Evolutionary conservation across 1,140 invertebrate species (phyloP), one percentile per base, ranked within the genome.

Genomic region (Agrypnia vestita): DNA sequence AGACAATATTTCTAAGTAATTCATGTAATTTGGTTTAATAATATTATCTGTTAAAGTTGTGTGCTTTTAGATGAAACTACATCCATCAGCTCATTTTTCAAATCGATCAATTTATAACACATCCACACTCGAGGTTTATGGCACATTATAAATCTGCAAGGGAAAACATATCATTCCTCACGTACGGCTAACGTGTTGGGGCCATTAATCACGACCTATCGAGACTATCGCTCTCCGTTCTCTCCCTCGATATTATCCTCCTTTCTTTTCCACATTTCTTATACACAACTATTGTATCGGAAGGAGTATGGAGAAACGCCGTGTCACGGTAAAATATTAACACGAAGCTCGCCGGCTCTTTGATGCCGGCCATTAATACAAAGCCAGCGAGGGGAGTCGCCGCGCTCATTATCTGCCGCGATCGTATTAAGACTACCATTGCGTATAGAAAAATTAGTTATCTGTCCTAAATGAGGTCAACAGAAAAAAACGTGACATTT

Each of bases 251-350:
- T 64, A 64, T 25, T 64, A 64, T 64, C 35, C 61, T 21, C 61
- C 61, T 64, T 64, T 64, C 61, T 64, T 64, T 64, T 25, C 25
- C 61, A 19, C 25, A 64, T 64, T 64, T 64, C 61, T 64, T 64
- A 64, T 44, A 64, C 61, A n/a, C 61, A 43, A 64, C 61, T 64
- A 64, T 64, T 64, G 61, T 64, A n/a, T 35, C 35, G 61, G 61
- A 43, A 64, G 61, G 61, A 21, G 13, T 64, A 11, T 43, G 25
- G 55, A 35, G 35, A 64, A 64, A 19, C 61, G 61, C 61, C 19
- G 35, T 64, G 61, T 64, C 61, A 64, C 61, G 61, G 35, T 64
- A 64, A 64, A 64, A 64, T 64, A 64, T 64, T 64, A 64, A 64
- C 61, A 64, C 35, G 61, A 64, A 64, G 25, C 25, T 6, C 25